Evolutionary conservation across 2,797 vertebrate genomes (phyloP).

Genomic region (Helarctos malayanus): DNA sequence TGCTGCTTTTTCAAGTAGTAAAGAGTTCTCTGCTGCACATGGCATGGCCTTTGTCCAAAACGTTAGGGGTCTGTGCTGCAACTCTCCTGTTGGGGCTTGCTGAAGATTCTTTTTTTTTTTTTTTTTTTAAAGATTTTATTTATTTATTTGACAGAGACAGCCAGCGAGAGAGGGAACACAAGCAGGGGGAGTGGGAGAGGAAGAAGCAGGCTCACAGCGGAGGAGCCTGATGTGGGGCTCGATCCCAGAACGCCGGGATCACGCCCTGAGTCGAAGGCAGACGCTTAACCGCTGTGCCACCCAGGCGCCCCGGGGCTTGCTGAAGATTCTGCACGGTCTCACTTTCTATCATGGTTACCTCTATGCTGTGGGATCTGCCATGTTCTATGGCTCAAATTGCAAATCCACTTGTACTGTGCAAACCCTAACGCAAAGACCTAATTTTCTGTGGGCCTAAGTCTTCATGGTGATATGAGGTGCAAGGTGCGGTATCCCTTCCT

Average conservation of each 20-base stretch:
- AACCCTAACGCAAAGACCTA: neutral
- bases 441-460: neutral
- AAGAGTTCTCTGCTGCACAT: neutral
- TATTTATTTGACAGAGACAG: too few relatives aligned
- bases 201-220: too few relatives aligned
- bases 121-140: too few relatives aligned
- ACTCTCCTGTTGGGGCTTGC: neutral
- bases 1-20: neutral
- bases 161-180: too few relatives aligned
- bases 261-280: too few relatives aligned
- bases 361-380: neutral
- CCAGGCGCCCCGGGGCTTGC: too few relatives aligned
- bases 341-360: neutral
- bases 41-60: neutral
- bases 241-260: too few relatives aligned
- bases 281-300: too few relatives aligned
- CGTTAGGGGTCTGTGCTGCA: neutral
- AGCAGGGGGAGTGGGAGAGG: too few relatives aligned
- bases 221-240: too few relatives aligned
- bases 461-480: neutral
- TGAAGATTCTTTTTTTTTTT: too few relatives aligned
- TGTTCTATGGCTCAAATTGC: too few relatives aligned
- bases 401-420: neutral
- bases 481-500: neutral
- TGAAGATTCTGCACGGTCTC: neutral